Evolutionary conservation across 2,888 invertebrate genomes (phyloP), one percentile per base, ranked within the genome.

Genomic region (Cataglyphis livida): DNA sequence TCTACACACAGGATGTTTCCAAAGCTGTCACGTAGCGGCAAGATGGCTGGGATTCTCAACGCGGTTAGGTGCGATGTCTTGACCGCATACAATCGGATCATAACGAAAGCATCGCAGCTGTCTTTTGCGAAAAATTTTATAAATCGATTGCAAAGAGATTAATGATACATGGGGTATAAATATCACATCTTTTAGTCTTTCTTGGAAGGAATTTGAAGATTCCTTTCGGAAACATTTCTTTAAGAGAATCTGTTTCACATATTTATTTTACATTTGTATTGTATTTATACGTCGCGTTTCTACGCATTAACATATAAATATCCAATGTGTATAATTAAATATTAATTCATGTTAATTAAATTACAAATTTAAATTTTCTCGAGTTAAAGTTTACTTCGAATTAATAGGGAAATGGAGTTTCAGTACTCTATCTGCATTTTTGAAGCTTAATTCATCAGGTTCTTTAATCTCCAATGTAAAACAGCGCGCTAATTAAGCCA

Each of bases 381-480:
- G 41, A 9, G 78, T 3, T 41, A 57, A 68, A 78, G 78, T 78
- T 78, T 78, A 78, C 78, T 59, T 78, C 70, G 70, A 44, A 68
- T 78, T 78, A 70, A 70, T 70, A 70, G 78, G 70, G 78, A 68
- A 70, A 78, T 78, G 70, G 70, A 78, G 70, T 78, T 78, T 70
- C 57, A 41, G 35, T 68, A 78, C 70, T 78, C 78, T 21, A 78
- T 78, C 66, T 78, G 78, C 78, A 78, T 78, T 78, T 78, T 78
- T 70, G 78, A 78, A 78, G 78, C 78, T 78, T 78, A 78, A 78
- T 78, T 78, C 78, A 70, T 78, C 78, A 78, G 78, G 78, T 59
- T 57, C 57, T 78, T 78, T 78, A 78, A 78, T 68, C 78, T 78
- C 70, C 78, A 78, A 78, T 78, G 70, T 78, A 78, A 78, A 78